These are phyloP conservation scores for Terebella lapidaria DNA, from an alignment of 2,888 invertebrate species.

Conservation along the genomic window DNA sequence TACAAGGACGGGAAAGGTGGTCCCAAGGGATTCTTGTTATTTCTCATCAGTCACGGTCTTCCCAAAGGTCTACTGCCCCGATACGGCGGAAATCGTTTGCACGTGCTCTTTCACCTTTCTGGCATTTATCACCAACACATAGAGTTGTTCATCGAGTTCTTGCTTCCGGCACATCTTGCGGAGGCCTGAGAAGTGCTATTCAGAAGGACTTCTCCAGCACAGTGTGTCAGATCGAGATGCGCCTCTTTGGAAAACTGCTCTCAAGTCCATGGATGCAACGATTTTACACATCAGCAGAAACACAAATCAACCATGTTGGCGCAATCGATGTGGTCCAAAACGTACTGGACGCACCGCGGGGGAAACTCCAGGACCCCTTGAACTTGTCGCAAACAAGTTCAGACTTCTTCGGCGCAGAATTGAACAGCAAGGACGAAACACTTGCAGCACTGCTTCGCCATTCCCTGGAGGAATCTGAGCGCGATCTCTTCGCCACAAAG, in stretches of 20 bases:
- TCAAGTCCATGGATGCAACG: conserved; percentile 2
- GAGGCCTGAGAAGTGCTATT: too few species aligned
- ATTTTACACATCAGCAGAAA: conserved; percentile 4
- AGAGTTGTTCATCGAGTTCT: too few species aligned
- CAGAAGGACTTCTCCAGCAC: background rate
- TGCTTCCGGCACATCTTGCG: too few species aligned
- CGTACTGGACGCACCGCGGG: background rate
- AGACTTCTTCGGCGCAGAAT: background rate
- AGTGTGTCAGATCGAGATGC: background rate
- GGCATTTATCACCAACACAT: too few species aligned
- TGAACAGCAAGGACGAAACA: background rate
- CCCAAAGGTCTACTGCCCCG: too few species aligned
- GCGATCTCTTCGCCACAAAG: background rate
- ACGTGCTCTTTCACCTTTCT: too few species aligned
- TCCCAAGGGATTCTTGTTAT: too few species aligned
- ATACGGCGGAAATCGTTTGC: too few species aligned
- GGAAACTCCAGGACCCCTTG: background rate
- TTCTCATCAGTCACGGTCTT: too few species aligned
- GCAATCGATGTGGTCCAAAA: background rate
- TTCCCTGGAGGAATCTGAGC: background rate
- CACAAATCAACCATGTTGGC: background rate
- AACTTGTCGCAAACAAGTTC: background rate
- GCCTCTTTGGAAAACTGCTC: conserved; percentile 4
- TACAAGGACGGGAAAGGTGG: too few species aligned
- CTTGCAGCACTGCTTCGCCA: background rate